Base-by-base conservation (phyloP, 2,888 invertebrate species). In the Lithophane socia region DNA sequence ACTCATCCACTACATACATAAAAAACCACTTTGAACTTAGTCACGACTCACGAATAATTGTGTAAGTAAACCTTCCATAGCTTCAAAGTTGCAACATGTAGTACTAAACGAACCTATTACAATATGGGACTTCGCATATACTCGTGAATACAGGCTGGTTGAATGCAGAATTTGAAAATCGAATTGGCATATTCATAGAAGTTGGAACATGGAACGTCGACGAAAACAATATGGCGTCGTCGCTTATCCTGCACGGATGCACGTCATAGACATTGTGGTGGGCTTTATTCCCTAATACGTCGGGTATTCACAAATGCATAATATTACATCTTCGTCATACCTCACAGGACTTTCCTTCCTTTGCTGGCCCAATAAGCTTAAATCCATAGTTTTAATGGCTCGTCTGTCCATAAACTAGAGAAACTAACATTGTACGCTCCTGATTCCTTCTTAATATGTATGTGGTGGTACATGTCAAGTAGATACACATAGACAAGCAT, bases 21-120 rank as follows among this genome's bases (percentile, higher is more conserved):
- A 16, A 72, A 8, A 24, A 63, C 24, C 12, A 10, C 12, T 42
- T 52, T 42, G 61, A 54, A 61, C 71, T 47, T 56, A 61, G 71
- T 84, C 79, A 84, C 73, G 71, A 83, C n/a, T 52, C 67, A 73
- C 52, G 65, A 78, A 49, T 83, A 52, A 73, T 73, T 71, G 65
- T 66, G 61, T 72, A 63, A 58, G 52, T 58, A 13, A 78, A 67
- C 42, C 65, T 37, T 4, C 37, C 37, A 56, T 52, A 67, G 75
- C 58, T 56, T 44, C 37, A 37, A 5, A 56, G 18, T 73, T 83
- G 54, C 64, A 72, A 69, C 49, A 76, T 47, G 29, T 24, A 42
- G 24, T 60, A 65, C 70, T 21, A 21, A 44, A 18, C 10, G 16
- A 29, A 66, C 16, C 16, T 76, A n/a, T n/a, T n/a, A 24, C 16